Percentiles rank a stretch among this genome's conserved stretches.
Evolutionary conservation across 1,140 invertebrate genomes (phyloP).

Genomic region (Drosophila seguyi): DNA sequence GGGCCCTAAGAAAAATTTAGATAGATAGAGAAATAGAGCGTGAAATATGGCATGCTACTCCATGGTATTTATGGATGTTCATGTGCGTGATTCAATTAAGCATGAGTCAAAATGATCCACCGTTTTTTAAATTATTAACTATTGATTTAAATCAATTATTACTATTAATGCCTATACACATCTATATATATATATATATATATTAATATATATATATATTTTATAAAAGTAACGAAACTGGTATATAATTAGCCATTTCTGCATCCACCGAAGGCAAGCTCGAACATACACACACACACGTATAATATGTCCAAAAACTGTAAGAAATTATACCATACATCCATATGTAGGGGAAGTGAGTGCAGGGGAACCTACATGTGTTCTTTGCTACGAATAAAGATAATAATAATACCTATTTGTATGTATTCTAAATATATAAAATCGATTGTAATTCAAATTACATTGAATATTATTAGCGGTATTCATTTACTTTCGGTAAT

Average conservation of each 20-base stretch:
- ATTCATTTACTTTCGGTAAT: conserved; percentile 35
- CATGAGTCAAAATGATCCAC: conserved; percentile 80
- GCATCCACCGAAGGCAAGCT: conserved; percentile 51
- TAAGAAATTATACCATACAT: conserved; percentile 29
- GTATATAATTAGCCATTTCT: conserved; percentile 32
- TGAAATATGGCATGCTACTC: conserved; percentile 17
- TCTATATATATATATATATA: conserved; percentile 23
- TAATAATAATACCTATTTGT: conserved; percentile 31
- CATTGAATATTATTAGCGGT: conserved; percentile 37
- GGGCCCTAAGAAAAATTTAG: conserved; percentile 6
- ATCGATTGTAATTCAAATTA: conserved; percentile 62
- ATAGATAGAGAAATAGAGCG: conserved; percentile 15
- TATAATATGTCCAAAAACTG: conserved; percentile 28
- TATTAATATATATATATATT: conserved; percentile 29
- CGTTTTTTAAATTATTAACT: conserved; percentile 82
- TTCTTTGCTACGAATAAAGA: conserved; percentile 31
- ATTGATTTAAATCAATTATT: conserved; percentile 74
- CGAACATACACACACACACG: conserved; percentile 27
- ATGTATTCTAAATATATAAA: conserved; percentile 76
- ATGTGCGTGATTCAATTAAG: conserved; percentile 70
- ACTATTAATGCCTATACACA: conserved; percentile 29
- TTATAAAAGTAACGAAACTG: conserved; percentile 28
- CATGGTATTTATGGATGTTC: conserved; percentile 41
- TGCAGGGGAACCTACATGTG: conserved; percentile 24
- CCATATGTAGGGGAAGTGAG: conserved; percentile 9